A percentile compares a stretch with the other conserved stretches of the same genome.
phyloP scores from a whole-genome alignment of 2,888 invertebrate species.

The Agelastica alni region DNA sequence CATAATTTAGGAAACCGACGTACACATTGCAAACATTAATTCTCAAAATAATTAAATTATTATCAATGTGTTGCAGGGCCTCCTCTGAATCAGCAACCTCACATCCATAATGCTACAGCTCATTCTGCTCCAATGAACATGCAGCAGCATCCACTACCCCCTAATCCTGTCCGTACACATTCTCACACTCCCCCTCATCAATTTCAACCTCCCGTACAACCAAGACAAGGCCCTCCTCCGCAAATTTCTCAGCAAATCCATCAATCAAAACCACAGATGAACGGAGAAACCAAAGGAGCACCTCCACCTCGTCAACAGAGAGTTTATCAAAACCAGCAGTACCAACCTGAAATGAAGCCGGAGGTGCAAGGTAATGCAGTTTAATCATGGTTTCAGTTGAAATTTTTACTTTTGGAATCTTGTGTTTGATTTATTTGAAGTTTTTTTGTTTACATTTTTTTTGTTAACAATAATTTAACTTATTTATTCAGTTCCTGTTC shows the following conservation, averaged over 20 bases:
- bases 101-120: slow-evolving; percentile 26
- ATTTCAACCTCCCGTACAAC: slow-evolving; percentile 23
- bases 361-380: slow-evolving; percentile 20
- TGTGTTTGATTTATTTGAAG: too few relatives aligned
- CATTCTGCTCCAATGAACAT: slow-evolving; percentile 30
- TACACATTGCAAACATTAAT: too few relatives aligned
- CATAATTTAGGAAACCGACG: too few relatives aligned
- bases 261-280: slow-evolving; percentile 47
- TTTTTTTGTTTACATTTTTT: too few relatives aligned
- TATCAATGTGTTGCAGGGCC: slow-evolving; percentile 12
- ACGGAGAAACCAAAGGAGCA: slow-evolving; percentile 46
- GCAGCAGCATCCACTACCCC: slow-evolving; percentile 26
- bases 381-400: too few relatives aligned
- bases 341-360: slow-evolving; percentile 33
- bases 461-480: too few relatives aligned
- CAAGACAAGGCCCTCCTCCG: not conserved
- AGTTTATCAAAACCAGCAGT: slow-evolving; percentile 43
- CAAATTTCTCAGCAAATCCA: slow-evolving; percentile 2
- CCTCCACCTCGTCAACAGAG: slow-evolving; percentile 37
- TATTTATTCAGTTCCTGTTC: slow-evolving; percentile 36
- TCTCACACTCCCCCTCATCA: slow-evolving; percentile 34
- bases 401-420: too few relatives aligned
- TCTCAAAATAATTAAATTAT: too few relatives aligned
- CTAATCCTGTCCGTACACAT: slow-evolving; percentile 24
- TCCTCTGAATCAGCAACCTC: slow-evolving; percentile 27